Base-by-base conservation (phyloP, 2,797 vertebrate species). In the Rhynchonycteris naso region DNA sequence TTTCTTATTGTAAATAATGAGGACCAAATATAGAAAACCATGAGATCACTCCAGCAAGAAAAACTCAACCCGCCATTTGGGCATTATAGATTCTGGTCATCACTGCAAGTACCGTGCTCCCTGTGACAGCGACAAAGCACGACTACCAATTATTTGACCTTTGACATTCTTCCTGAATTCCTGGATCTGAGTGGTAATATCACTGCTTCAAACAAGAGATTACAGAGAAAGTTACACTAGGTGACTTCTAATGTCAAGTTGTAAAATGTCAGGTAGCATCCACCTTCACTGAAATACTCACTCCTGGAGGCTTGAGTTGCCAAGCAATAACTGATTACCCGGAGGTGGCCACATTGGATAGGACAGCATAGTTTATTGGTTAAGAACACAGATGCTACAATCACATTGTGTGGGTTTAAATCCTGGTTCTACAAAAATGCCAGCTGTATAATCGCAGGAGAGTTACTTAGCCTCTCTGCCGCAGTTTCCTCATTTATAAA, bases 21-120 rank as follows among this genome's bases (percentile, higher is more conserved):
- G 76, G 30, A 95, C 61, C 87, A 93, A 95, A 58, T 80, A 83
- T 61, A 96, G 75, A 82, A 94, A 90, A 95, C 59, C 30, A 26
- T 88, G 82, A 93, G 66, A 69, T 82, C 84, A 88, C 93, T 95
- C 88, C 43, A 95, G 68, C 54, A 95, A 96, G 86, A 92, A 83
- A 88, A 94, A 95, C 71, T 13, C 84, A 88, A 68, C 28, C 50
- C 69, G 85, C 38, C 18, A 24, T 93, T 82, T 91, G 68, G 10
- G 18, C 80, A 72, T 86, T 59, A 9, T 21, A 38, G 76, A 24
- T n/a, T 91, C 52, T 76, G 58, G 71, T 84, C 78, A 65, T 86
- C 83, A 4, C n/a, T 69, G 43, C 69, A 89, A 56, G 16, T 72
- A 43, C 71, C 80, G 86, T 75, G 35, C 26, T 82, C 33, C 22